These are phyloP conservation scores for Uropsilus gracilis DNA, from an alignment of 2,113 vertebrate species.

Conservation along the genomic window DNA sequence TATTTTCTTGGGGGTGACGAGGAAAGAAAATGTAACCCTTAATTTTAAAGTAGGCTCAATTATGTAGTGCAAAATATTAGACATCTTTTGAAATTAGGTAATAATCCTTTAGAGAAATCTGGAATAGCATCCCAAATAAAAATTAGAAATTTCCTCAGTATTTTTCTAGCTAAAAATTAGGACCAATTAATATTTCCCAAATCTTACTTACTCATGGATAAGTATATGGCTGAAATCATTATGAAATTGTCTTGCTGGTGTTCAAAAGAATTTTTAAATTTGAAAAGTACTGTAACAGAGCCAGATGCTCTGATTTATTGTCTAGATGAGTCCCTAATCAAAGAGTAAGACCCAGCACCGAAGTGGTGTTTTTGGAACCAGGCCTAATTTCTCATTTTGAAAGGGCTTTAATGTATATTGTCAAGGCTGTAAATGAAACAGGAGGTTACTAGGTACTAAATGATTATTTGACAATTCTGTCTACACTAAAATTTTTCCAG, in stretches of 20 bases:
- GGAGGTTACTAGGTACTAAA: background rate
- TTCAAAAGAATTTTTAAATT: slow-evolving; percentile 40
- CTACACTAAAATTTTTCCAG: slow-evolving; percentile 36
- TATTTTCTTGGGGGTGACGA: too few relatives aligned
- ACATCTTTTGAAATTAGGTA: slow-evolving; percentile 4
- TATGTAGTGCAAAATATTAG: background rate
- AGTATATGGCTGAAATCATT: background rate
- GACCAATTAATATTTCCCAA: background rate
- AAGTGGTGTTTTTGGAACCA: background rate
- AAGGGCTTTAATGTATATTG: background rate
- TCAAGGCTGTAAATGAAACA: background rate
- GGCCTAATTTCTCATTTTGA: background rate
- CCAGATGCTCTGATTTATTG: background rate
- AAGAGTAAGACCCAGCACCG: background rate
- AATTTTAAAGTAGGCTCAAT: slow-evolving; percentile 15
- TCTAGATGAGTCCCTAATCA: background rate
- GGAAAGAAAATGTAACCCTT: background rate
- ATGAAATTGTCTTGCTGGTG: background rate
- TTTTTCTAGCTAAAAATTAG: slow-evolving; percentile 24
- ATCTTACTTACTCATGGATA: background rate
- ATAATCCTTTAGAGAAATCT: background rate
- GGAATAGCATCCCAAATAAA: background rate
- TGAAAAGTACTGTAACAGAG: background rate
- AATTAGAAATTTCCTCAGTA: background rate
- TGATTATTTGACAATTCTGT: background rate